A percentile compares a stretch with the other conserved stretches of the same genome.
Conservation (phyloP, 2,797 vertebrate species). For the Leptodactylus fallax region DNA sequence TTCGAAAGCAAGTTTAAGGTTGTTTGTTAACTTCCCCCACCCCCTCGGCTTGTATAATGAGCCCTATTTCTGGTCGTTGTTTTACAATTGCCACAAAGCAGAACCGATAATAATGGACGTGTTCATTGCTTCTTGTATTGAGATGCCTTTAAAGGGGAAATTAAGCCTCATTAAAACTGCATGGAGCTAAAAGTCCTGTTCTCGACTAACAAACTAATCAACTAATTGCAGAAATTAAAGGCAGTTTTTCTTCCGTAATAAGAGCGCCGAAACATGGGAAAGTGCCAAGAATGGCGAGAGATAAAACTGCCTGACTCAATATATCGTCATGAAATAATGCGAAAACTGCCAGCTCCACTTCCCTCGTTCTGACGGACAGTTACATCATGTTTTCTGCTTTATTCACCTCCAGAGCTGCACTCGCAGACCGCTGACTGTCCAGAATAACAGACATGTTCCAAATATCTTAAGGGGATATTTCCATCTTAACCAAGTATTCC, state of each 20-base stretch:
- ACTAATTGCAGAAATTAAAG: conserved; percentile 29
- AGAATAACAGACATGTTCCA: not conserved
- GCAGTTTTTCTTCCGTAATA: not conserved
- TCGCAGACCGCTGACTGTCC: not conserved
- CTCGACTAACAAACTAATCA: conserved; percentile 29
- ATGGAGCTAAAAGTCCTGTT: not conserved
- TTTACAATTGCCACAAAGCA: not conserved
- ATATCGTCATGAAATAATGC: not conserved
- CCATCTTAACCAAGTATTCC: too few species aligned
- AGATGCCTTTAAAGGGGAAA: conserved; percentile 8
- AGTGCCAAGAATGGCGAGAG: not conserved
- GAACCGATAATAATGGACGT: not conserved
- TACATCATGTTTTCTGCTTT: not conserved
- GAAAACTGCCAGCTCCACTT: not conserved
- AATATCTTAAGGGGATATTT: not conserved
- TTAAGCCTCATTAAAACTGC: conserved; percentile 26
- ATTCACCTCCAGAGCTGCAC: not conserved
- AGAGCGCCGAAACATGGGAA: not conserved
- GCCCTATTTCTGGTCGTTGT: not conserved
- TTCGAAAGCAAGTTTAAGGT: too few species aligned
- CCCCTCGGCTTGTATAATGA: too few species aligned
- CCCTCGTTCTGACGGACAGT: not conserved
- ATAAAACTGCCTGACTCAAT: not conserved
- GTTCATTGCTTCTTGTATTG: not conserved
- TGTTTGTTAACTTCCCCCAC: not conserved